Evolutionary conservation across 2,888 invertebrate genomes (phyloP), one percentile per base, ranked within the genome.

Genomic region (Ophion costatus): DNA sequence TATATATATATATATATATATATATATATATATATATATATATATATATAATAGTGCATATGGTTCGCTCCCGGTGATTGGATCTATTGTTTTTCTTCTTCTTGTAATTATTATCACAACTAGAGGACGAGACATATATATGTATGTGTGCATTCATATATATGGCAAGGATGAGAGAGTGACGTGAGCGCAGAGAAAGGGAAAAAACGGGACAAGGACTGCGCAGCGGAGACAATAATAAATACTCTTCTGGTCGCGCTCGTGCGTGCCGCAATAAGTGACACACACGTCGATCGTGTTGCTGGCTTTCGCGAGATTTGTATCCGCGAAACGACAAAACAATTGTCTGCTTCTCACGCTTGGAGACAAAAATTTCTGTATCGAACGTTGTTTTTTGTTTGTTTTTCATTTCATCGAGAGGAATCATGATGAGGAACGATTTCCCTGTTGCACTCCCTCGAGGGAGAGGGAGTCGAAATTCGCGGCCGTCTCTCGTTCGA

Each of bases 1-100:
- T n/a, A n/a, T n/a, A n/a, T n/a, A n/a, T n/a, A n/a, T n/a, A n/a
- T n/a, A n/a, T n/a, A n/a, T n/a, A n/a, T n/a, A n/a, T n/a, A n/a
- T n/a, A n/a, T n/a, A n/a, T n/a, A n/a, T n/a, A n/a, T n/a, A n/a
- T n/a, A n/a, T n/a, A n/a, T n/a, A n/a, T n/a, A n/a, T n/a, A n/a
- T n/a, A n/a, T n/a, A n/a, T 14, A 45, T 14, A 69, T 66, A 42
- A 17, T 29, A 71, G 59, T 71, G 29, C 20, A 42, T 78, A 51
- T 82, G 63, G 24, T 76, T 74, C 20, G 82, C 80, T 87, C 87
- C 82, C 86, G 83, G 89, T 93, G 93, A 93, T 93, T 93, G 92
- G 91, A 83, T 90, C 92, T 91, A 92, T 93, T 93, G 93, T 92
- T 91, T 92, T 89, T 89, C 87, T 86, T 80, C 82, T 89, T 87